Percentiles rank a stretch among this genome's conserved stretches.
phyloP scores from a whole-genome alignment of 2,797 vertebrate species.

The Betta splendens region DNA sequence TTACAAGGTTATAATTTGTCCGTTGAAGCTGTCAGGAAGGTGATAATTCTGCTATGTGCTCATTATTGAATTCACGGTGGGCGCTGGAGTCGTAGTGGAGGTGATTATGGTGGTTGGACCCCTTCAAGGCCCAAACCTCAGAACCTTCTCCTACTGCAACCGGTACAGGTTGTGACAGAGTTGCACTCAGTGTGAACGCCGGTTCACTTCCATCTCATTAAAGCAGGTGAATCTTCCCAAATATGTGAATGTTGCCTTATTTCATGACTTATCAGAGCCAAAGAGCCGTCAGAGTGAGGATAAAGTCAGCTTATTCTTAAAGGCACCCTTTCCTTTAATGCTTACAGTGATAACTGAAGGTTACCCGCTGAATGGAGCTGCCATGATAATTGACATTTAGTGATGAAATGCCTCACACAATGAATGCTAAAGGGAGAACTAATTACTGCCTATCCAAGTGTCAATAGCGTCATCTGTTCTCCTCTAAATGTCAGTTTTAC shows the following conservation, averaged over 20 bases:
- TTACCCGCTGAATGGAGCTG: constrained; percentile 71
- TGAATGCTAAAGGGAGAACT: constrained; percentile 78
- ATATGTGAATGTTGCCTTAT: constrained; percentile 54
- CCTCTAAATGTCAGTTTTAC: constrained; percentile 83
- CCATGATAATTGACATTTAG: constrained; percentile 85
- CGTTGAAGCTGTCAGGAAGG: no score
- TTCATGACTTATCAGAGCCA: constrained; percentile 59
- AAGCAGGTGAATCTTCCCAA: constrained; percentile 28
- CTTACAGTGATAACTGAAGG: constrained; percentile 78
- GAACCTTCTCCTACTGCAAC: constrained; percentile 2
- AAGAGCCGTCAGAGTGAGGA: constrained; percentile 61
- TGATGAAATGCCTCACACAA: constrained; percentile 75
- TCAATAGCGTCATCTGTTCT: constrained; percentile 76
- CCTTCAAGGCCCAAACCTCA: no score
- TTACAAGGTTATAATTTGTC: no score
- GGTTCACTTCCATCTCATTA: no score
- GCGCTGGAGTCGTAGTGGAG: no score
- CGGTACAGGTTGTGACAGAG: no score
- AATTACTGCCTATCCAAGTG: constrained; percentile 79
- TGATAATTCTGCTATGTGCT: no score
- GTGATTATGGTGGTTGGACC: no score
- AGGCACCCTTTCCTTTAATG: constrained; percentile 69
- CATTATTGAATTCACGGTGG: no score
- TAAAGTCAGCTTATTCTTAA: constrained; percentile 74
- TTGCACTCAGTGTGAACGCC: no score